phyloP scores from a whole-genome alignment of 2,888 invertebrate species.

The Gonocerus acuteangulatus region DNA sequence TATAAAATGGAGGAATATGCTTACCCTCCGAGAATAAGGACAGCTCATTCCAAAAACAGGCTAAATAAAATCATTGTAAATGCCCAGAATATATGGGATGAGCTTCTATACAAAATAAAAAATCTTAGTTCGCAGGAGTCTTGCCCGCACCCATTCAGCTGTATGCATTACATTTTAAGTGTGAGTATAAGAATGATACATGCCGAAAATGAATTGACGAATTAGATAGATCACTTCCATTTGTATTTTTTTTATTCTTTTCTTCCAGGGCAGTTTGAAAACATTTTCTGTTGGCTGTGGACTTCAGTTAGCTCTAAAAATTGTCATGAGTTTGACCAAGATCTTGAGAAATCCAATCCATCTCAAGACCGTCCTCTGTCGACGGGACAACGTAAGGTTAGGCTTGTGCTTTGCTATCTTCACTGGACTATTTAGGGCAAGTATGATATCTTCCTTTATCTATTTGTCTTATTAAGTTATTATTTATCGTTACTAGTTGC shows the following conservation, averaged over 20 bases:
- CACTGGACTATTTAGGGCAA: constrained; percentile 59
- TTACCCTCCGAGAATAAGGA: constrained; percentile 1
- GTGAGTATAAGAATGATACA: constrained; percentile 42
- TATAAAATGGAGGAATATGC: constrained; percentile 17
- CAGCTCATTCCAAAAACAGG: not conserved
- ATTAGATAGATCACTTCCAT: no score
- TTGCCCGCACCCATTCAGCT: constrained; percentile 58
- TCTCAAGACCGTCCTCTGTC: constrained; percentile 49
- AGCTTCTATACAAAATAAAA: constrained; percentile 19
- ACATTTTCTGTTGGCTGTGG: constrained; percentile 56
- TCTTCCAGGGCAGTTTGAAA: constrained; percentile 50
- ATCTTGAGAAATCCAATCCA: constrained; percentile 49
- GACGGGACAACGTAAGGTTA: constrained; percentile 52
- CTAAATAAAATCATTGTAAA: constrained; percentile 1
- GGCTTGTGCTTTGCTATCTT: constrained; percentile 64
- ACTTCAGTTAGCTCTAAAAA: constrained; percentile 53
- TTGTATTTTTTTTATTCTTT: no score
- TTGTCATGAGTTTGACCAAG: constrained; percentile 51
- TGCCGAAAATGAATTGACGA: no score
- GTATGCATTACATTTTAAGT: constrained; percentile 51
- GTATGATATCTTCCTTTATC: constrained; percentile 36
- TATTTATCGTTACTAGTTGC: no score
- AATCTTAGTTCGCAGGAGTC: constrained; percentile 36
- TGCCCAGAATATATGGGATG: not conserved
- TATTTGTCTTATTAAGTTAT: not conserved